phyloP scores from a whole-genome alignment of 30 jellyfish, hydroid and myxozoan species.

The Cassiopea xamachana region DNA sequence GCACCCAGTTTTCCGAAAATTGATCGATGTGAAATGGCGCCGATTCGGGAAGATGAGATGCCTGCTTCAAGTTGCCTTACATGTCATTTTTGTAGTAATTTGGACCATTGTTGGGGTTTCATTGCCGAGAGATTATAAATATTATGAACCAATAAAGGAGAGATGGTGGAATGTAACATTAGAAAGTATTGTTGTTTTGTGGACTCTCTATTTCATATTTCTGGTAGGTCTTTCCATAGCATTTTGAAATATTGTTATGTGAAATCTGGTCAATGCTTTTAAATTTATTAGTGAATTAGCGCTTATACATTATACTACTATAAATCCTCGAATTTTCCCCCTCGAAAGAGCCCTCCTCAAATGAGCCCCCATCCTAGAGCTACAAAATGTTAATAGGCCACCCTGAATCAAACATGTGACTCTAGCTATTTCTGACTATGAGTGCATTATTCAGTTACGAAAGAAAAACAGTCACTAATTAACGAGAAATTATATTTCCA shows the following conservation, averaged over 20 bases:
- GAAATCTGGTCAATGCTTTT: background rate
- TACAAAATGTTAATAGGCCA: no score
- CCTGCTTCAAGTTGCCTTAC: constrained; percentile 57
- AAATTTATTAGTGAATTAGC: no score
- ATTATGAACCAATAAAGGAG: constrained; percentile 58
- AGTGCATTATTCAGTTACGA: no score
- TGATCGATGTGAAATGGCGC: constrained; percentile 88
- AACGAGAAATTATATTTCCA: no score
- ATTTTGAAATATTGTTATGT: background rate
- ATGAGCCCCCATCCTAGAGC: no score
- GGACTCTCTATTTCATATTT: constrained; percentile 73
- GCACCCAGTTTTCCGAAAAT: constrained; percentile 89
- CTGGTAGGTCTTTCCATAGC: constrained; percentile 63
- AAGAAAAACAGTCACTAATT: no score
- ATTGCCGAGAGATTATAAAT: constrained; percentile 78
- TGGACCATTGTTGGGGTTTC: constrained; percentile 91
- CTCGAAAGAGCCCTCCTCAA: no score
- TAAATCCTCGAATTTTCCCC: no score
- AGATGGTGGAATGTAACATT: constrained; percentile 89
- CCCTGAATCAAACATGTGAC: no score
- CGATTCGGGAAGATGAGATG: constrained; percentile 79
- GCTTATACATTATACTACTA: no score
- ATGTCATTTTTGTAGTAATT: constrained; percentile 76
- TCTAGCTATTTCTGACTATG: no score
- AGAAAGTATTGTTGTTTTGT: constrained; percentile 76